A percentile compares a stretch with the other conserved stretches of the same genome.
Conservation (phyloP, 2,797 vertebrate genomes). For the Carcharodon carcharias region DNA sequence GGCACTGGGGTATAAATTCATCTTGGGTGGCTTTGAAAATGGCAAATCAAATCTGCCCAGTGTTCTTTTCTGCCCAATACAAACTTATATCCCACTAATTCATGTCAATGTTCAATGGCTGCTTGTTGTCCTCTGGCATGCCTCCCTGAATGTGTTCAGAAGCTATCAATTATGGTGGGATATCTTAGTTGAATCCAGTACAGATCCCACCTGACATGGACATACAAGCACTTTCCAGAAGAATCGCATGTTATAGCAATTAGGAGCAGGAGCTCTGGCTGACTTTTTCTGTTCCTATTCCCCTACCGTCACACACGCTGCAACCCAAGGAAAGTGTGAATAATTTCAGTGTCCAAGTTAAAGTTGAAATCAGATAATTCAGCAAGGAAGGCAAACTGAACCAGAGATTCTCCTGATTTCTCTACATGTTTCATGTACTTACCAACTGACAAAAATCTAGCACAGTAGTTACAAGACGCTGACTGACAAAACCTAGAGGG, state of each 20-base stretch:
- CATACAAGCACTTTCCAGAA: background rate
- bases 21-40: background rate
- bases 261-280: background rate
- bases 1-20: background rate
- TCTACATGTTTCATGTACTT: background rate
- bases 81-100: background rate
- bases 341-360: background rate
- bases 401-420: background rate
- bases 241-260: background rate
- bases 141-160: background rate
- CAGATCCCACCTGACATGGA: background rate
- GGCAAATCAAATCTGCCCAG: background rate
- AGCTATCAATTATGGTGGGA: background rate
- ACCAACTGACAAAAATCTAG: background rate
- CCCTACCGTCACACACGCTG: background rate
- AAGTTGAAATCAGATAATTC: background rate
- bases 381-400: background rate
- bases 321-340: background rate
- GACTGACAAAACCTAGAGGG: background rate
- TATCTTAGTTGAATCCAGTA: background rate
- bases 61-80: background rate
- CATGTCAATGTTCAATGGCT: background rate
- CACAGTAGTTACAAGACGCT: background rate
- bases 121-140: background rate
- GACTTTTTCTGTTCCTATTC: background rate